phyloP scores from a whole-genome alignment of 2,888 invertebrate species.

The Hofmannophila pseudospretella region DNA sequence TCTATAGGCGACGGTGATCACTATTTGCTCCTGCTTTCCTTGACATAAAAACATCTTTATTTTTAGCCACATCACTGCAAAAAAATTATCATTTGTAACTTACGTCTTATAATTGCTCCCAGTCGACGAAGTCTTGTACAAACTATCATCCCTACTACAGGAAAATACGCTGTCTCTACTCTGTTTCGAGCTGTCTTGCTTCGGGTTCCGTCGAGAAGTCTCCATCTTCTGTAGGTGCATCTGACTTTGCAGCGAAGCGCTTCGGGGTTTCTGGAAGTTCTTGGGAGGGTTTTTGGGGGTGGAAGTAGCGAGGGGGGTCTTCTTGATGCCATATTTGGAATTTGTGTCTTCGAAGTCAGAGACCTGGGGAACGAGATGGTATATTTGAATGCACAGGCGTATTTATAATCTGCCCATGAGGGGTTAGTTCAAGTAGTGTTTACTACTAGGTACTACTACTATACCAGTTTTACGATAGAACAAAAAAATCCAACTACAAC shows the following conservation, averaged over 20 bases:
- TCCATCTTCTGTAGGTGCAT: slow-evolving; percentile 9
- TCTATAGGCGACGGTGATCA: no score
- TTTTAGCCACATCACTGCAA: no score
- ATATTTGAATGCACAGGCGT: no score
- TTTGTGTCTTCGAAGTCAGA: slow-evolving; percentile 62
- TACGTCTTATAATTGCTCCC: slow-evolving; percentile 28
- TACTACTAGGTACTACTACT: no score
- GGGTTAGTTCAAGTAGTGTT: no score
- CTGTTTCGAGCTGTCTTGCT: slow-evolving; percentile 9
- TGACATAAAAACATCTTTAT: no score
- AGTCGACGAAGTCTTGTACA: slow-evolving; percentile 38
- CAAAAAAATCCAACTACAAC: no score
- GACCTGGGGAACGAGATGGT: slow-evolving; percentile 46
- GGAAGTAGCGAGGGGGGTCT: slow-evolving; percentile 42
- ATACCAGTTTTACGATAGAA: no score
- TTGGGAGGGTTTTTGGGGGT: slow-evolving; percentile 37
- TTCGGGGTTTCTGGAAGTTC: slow-evolving; percentile 32
- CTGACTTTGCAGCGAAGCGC: slow-evolving; percentile 41
- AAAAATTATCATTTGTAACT: no score
- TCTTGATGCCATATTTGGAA: slow-evolving; percentile 46
- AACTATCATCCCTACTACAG: slow-evolving; percentile 39
- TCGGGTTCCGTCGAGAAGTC: slow-evolving; percentile 19
- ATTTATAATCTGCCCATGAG: no score
- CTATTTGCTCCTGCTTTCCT: no score
- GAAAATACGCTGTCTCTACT: slow-evolving; percentile 30